A percentile compares a stretch with the other conserved stretches of the same genome.
Evolutionary conservation across 2,888 invertebrate genomes (phyloP).

Genomic region (Spodoptera littoralis): DNA sequence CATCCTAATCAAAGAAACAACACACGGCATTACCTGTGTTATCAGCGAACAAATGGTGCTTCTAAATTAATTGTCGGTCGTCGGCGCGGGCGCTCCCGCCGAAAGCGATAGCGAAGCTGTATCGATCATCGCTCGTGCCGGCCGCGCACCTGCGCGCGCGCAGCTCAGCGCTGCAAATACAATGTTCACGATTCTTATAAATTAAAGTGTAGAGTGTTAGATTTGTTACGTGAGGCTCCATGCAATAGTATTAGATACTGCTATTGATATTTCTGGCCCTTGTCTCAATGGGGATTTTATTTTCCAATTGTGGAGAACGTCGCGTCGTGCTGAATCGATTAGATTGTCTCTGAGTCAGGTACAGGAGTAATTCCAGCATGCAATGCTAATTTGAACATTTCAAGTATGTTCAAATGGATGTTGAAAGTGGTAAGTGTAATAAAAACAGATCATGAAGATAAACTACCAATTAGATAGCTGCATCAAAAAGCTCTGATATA

Average conservation of each 20-base stretch:
- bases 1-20: conserved; percentile 46
- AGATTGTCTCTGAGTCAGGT: too few species aligned
- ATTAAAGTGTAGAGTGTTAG: conserved; percentile 53
- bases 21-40: conserved; percentile 54
- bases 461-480: too few species aligned
- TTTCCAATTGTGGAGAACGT: too few species aligned
- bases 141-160: conserved; percentile 47
- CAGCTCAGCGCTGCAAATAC: conserved; percentile 34
- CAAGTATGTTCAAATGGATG: too few species aligned
- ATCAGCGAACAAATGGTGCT: conserved; percentile 59
- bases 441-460: too few species aligned
- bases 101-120: conserved; percentile 55
- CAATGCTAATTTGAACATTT: too few species aligned
- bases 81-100: conserved; percentile 46
- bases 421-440: too few species aligned
- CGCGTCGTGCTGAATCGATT: too few species aligned
- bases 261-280: conserved; percentile 29
- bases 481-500: too few species aligned
- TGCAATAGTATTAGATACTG: conserved; percentile 40
- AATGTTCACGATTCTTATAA: conserved; percentile 56
- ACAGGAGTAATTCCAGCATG: too few species aligned
- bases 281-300: background rate
- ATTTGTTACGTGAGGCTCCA: conserved; percentile 41
- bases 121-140: conserved; percentile 59
- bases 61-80: conserved; percentile 61